Conservation (phyloP, 2,888 invertebrate genomes). For the Polydrusus tereticollis region DNA sequence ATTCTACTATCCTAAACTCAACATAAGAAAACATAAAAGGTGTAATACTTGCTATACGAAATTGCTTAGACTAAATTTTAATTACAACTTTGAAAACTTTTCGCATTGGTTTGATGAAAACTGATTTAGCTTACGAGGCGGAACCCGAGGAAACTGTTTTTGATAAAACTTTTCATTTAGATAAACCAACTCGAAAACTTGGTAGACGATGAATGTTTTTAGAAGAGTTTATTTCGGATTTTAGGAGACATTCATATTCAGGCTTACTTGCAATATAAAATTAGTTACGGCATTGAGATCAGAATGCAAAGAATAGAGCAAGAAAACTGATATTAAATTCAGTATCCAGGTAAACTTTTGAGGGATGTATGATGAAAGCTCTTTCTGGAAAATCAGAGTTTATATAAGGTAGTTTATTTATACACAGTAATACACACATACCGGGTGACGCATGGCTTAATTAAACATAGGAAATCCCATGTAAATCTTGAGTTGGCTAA, state of each 20-base stretch:
- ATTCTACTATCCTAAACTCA: background rate
- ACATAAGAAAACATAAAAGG: background rate
- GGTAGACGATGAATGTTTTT: background rate
- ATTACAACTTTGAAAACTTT: constrained; percentile 5
- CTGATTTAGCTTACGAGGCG: background rate
- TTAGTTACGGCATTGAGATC: background rate
- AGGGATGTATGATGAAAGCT: no score
- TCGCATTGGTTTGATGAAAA: constrained; percentile 10
- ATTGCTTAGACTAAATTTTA: constrained; percentile 9
- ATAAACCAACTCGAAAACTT: constrained; percentile 15
- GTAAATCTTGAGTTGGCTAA: no score
- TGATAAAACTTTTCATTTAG: constrained; percentile 10
- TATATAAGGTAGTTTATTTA: no score
- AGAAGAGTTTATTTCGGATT: constrained; percentile 2
- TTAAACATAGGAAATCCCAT: no score
- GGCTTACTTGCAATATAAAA: background rate
- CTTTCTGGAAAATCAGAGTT: no score
- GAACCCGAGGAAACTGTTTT: background rate
- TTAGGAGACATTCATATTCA: constrained; percentile 1
- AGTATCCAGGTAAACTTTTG: no score
- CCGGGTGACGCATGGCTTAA: no score
- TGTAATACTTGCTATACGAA: constrained; percentile 4
- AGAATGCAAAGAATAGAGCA: background rate
- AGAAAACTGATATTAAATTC: no score
- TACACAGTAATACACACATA: no score